Evolutionary conservation across 2,888 invertebrate genomes (phyloP).

Genomic region (Tetheella fluctuosa): DNA sequence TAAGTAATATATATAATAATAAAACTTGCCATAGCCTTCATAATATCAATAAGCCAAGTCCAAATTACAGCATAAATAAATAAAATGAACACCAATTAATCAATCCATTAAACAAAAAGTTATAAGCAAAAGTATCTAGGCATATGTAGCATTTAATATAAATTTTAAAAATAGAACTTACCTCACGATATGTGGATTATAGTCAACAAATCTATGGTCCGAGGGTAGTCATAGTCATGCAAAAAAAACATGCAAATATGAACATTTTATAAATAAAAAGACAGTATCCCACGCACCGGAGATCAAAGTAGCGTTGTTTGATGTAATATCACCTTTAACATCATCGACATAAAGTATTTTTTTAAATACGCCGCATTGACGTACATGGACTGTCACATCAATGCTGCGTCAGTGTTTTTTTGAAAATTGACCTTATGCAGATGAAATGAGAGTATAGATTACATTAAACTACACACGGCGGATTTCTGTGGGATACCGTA

Average conservation of each 20-base stretch:
- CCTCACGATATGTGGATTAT: slow-evolving; percentile 75
- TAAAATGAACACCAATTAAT: neutral
- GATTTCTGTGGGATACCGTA: no score
- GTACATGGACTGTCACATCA: no score
- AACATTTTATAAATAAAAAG: slow-evolving; percentile 13
- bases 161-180: slow-evolving; percentile 49
- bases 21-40: neutral
- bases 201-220: slow-evolving; percentile 81
- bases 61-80: neutral
- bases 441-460: no score
- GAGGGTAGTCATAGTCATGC: slow-evolving; percentile 78
- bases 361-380: no score
- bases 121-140: no score
- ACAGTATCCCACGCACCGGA: neutral
- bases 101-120: neutral
- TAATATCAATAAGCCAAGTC: neutral
- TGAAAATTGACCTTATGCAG: no score
- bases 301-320: neutral
- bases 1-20: no score
- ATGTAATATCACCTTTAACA: no score
- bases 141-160: slow-evolving; percentile 13
- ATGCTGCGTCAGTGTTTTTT: no score
- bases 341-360: no score
- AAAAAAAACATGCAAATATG: slow-evolving; percentile 80
- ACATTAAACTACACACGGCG: no score